Evolutionary conservation across 2,888 invertebrate genomes (phyloP).

Genomic region (Adelognathus sp.): DNA sequence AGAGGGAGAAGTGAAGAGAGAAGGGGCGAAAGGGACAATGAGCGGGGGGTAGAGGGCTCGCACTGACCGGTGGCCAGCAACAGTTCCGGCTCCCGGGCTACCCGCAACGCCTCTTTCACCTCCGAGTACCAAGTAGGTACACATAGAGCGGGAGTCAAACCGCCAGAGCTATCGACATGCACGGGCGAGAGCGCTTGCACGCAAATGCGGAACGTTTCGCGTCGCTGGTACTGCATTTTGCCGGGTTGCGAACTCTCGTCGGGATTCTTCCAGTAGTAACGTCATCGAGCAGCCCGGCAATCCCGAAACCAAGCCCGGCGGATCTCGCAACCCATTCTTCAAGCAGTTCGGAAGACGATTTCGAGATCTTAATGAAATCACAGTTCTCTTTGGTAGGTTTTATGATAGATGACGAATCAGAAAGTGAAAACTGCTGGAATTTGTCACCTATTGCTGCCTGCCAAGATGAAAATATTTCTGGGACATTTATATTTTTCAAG

Average conservation of each 20-base stretch:
- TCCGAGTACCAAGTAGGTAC: conserved; percentile 13
- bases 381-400: too few relatives aligned
- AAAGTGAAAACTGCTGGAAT: too few relatives aligned
- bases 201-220: conserved; percentile 42
- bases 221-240: neutral
- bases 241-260: neutral
- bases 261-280: neutral
- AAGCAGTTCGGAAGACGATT: too few relatives aligned
- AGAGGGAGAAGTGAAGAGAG: conserved; percentile 15
- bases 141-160: conserved; percentile 37
- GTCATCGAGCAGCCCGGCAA: too few relatives aligned
- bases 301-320: too few relatives aligned
- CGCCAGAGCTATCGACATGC: conserved; percentile 32
- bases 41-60: conserved; percentile 26
- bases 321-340: too few relatives aligned
- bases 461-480: too few relatives aligned
- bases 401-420: too few relatives aligned
- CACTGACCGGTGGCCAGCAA: conserved; percentile 41
- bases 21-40: neutral
- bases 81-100: conserved; percentile 30
- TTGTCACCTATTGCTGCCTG: too few relatives aligned
- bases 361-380: too few relatives aligned
- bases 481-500: too few relatives aligned
- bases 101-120: conserved; percentile 19
- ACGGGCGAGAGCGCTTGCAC: conserved; percentile 21